A percentile compares a stretch with the other conserved stretches of the same genome.
These are phyloP conservation scores for Hypotaenidia okinawae DNA, from an alignment of 2,797 vertebrate species.

Conservation along the genomic window DNA sequence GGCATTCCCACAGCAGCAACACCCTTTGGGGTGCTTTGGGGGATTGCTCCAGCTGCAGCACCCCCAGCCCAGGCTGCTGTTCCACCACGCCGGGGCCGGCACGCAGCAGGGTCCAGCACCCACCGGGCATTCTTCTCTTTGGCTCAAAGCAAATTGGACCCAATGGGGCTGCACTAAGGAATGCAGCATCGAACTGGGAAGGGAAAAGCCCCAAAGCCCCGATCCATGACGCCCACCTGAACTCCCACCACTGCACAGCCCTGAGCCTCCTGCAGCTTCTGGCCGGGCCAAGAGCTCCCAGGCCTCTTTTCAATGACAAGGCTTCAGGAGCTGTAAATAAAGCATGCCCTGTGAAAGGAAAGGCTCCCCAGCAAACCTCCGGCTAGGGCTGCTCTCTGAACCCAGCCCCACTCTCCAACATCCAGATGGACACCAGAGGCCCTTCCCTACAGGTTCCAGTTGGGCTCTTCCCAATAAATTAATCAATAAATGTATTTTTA, in stretches of 20 bases:
- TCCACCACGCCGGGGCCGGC: background rate
- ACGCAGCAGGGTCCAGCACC: accelerated
- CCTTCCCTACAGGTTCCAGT: background rate
- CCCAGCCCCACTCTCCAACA: background rate
- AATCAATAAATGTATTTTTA: background rate
- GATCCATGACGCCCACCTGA: background rate
- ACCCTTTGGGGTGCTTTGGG: background rate
- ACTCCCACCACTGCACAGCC: accelerated
- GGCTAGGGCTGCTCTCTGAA: background rate
- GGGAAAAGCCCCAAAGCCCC: background rate
- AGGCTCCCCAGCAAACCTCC: background rate
- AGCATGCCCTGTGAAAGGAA: background rate
- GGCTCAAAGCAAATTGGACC: background rate
- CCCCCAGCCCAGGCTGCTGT: background rate
- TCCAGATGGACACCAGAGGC: background rate
- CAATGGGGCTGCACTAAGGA: background rate
- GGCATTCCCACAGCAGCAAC: background rate
- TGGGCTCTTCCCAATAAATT: background rate
- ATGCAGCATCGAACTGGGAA: accelerated
- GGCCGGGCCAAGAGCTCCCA: background rate
- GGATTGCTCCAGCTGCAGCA: background rate
- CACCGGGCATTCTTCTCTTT: background rate
- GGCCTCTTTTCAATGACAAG: background rate
- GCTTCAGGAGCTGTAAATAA: background rate
- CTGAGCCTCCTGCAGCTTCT: accelerated